These are phyloP conservation scores for Xyrichtys novacula DNA, from an alignment of 2,797 vertebrate genomes.

Conservation along the genomic window DNA sequence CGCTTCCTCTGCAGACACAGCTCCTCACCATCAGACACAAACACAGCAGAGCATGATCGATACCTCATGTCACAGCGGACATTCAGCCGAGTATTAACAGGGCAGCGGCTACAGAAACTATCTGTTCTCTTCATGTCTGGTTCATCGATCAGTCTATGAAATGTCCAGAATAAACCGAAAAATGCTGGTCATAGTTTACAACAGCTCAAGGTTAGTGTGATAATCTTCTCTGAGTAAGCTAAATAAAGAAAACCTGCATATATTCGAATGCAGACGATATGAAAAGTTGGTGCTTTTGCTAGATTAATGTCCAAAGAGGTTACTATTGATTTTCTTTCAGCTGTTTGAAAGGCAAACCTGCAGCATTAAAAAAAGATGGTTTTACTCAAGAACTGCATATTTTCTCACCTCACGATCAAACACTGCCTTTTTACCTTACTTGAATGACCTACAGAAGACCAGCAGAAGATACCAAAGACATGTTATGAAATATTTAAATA, in stretches of 20 bases:
- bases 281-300: not conserved
- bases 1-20: constrained; percentile 49
- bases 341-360: too few relatives aligned
- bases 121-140: not conserved
- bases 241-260: too few relatives aligned
- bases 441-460: too few relatives aligned
- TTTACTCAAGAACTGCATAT: too few relatives aligned
- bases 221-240: too few relatives aligned
- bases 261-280: too few relatives aligned
- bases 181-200: not conserved
- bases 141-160: not conserved
- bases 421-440: too few relatives aligned
- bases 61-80: constrained; percentile 38
- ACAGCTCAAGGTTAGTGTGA: not conserved
- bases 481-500: too few relatives aligned
- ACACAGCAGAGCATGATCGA: constrained; percentile 50
- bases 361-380: too few relatives aligned
- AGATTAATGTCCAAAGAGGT: not conserved
- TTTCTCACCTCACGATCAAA: too few relatives aligned
- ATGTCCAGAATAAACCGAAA: not conserved
- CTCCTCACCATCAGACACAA: constrained; percentile 40
- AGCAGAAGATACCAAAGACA: too few relatives aligned
- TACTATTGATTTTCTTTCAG: too few relatives aligned
- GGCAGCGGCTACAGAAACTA: not conserved
- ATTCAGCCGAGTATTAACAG: constrained; percentile 9